phyloP scores from a whole-genome alignment of 1,140 invertebrate species.

The Hyphantria cunea region DNA sequence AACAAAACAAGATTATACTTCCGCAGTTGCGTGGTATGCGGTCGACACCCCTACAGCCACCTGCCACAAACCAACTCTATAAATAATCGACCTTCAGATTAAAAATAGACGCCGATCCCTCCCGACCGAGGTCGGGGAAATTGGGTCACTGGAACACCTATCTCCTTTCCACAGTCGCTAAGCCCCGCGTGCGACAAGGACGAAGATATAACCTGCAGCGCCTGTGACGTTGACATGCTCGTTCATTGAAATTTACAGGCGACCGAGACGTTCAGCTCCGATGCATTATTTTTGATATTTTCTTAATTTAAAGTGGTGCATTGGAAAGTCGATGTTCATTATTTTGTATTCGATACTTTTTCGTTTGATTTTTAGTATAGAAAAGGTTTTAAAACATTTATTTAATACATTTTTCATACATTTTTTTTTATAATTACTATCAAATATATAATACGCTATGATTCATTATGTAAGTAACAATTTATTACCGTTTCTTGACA shows the following conservation, averaged over 20 bases:
- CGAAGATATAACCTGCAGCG: constrained; percentile 50
- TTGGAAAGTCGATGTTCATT: too few species aligned
- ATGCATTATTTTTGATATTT: constrained; percentile 46
- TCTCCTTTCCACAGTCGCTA: constrained; percentile 44
- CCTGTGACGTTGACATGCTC: constrained; percentile 65
- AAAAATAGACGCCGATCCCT: constrained; percentile 78
- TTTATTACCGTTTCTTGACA: too few species aligned
- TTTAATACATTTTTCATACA: background rate
- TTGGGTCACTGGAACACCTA: constrained; percentile 62
- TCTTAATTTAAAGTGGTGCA: background rate
- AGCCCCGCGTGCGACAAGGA: constrained; percentile 42
- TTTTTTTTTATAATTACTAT: background rate
- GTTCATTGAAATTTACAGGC: constrained; percentile 78
- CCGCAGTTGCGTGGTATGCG: background rate
- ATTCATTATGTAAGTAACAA: too few species aligned
- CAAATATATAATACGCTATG: too few species aligned
- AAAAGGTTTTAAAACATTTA: too few species aligned
- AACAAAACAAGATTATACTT: constrained; percentile 3
- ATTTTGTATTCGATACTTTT: too few species aligned
- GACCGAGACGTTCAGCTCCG: constrained; percentile 49
- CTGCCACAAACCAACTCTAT: constrained; percentile 59
- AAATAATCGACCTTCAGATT: constrained; percentile 80
- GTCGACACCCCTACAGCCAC: constrained; percentile 35
- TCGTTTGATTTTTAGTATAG: too few species aligned
- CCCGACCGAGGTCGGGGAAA: constrained; percentile 73